Evolutionary conservation across 2,888 invertebrate genomes (phyloP), one percentile per base, ranked within the genome.

Genomic region (Tuta absoluta): DNA sequence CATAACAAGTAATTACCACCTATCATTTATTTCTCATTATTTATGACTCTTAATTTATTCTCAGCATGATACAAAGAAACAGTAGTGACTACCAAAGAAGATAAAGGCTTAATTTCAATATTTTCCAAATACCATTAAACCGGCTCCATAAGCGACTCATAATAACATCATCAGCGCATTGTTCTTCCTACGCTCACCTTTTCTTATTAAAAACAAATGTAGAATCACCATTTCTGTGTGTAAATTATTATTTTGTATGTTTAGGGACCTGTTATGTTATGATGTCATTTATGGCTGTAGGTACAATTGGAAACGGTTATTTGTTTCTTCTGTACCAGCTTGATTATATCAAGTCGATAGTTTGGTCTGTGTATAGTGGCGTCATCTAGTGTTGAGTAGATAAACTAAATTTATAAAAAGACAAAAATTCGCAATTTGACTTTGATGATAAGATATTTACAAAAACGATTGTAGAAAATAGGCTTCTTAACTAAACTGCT

Each of bases 341-440:
- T n/a, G n/a, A n/a, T n/a, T n/a, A n/a, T n/a, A n/a, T n/a, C n/a
- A n/a, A n/a, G n/a, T n/a, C n/a, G n/a, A n/a, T n/a, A n/a, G n/a
- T n/a, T n/a, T n/a, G n/a, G n/a, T n/a, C n/a, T n/a, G n/a, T 37
- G 63, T 14, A 38, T 19, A 14, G 67, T 75, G 69, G 70, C 81
- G 87, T 76, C 87, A 87, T 85, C 87, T 87, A 41, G 78, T 77
- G 74, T 63, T 66, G 80, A 51, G 21, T 51, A 51, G 51, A 19
- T 10, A 11, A 51, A 19, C 12, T 21, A 21, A 51, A n/a, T 3
- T 14, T 14, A 41, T 41, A 8, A 7, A 33, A 8, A n/a, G n/a
- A n/a, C 33, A 33, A 7, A 33, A 33, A 4, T 33, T 33, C 8
- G 33, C 8, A 4, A 33, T 33, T 7, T 33, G 33, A 33, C 8